These are phyloP conservation scores for Psilopsiagon aurifrons DNA, from an alignment of 2,113 vertebrate species.

Conservation along the genomic window DNA sequence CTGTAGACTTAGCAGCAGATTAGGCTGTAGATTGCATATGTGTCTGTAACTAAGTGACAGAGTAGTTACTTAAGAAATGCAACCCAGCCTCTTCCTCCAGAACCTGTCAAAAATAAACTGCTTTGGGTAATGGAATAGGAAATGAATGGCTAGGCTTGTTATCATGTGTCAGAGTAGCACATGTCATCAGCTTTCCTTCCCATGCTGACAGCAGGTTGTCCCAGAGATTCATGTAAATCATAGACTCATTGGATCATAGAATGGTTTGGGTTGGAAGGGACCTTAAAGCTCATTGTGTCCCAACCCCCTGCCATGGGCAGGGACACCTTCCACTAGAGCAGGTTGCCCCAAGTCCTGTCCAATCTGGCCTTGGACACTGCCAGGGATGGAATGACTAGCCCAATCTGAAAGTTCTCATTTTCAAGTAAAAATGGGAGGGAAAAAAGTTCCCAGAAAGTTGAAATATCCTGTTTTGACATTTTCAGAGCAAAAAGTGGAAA, in stretches of 20 bases:
- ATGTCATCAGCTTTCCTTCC: neutral
- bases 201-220: neutral
- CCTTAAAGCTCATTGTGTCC: neutral
- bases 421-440: neutral
- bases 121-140: neutral
- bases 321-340: neutral
- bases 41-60: neutral
- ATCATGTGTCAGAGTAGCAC: neutral
- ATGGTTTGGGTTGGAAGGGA: neutral
- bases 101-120: neutral
- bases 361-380: neutral
- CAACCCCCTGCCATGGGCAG: neutral
- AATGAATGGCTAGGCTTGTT: neutral
- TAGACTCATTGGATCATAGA: neutral
- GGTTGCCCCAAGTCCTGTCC: neutral
- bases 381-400: neutral
- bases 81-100: neutral
- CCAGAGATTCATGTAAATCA: neutral
- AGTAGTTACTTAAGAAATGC: neutral
- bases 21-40: neutral
- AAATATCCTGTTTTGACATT: constrained; percentile 42
- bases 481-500: constrained; percentile 55
- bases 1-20: neutral
- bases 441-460: constrained; percentile 41
- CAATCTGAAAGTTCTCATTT: neutral